A percentile compares a stretch with the other conserved stretches of the same genome.
Evolutionary conservation across 2,888 invertebrate species (phyloP).

Genomic region (Chironomus riparius): DNA sequence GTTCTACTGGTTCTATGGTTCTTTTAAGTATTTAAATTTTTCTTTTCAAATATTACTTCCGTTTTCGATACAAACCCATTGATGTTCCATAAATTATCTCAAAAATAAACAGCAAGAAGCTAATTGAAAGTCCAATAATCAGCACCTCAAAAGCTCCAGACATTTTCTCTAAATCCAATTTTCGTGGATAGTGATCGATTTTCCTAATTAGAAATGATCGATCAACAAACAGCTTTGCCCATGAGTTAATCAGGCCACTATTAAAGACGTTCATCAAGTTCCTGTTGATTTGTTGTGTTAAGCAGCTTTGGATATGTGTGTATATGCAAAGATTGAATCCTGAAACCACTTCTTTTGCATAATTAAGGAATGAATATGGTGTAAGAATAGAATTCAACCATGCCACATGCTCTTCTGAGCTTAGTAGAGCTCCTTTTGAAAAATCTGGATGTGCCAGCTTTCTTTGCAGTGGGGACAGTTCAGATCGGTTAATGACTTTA

Average conservation of each 20-base stretch:
- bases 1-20: too few relatives aligned
- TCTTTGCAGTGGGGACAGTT: too few relatives aligned
- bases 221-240: background rate
- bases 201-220: background rate
- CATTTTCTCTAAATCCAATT: background rate
- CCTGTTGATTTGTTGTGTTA: background rate
- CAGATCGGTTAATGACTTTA: too few relatives aligned
- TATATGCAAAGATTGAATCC: background rate
- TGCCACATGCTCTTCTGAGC: background rate
- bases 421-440: background rate
- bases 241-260: background rate
- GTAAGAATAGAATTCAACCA: background rate
- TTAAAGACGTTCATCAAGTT: background rate
- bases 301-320: slow-evolving; percentile 4
- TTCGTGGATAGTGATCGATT: background rate
- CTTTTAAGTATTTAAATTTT: too few relatives aligned
- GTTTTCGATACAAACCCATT: too few relatives aligned
- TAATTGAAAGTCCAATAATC: background rate
- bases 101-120: background rate
- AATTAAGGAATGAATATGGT: background rate
- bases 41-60: too few relatives aligned
- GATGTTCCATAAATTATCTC: background rate
- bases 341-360: background rate
- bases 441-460: background rate
- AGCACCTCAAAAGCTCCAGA: background rate